A percentile compares a stretch with the other conserved stretches of the same genome.
Conservation (phyloP, 2,888 invertebrate species). For the Pherbina coryleti region DNA sequence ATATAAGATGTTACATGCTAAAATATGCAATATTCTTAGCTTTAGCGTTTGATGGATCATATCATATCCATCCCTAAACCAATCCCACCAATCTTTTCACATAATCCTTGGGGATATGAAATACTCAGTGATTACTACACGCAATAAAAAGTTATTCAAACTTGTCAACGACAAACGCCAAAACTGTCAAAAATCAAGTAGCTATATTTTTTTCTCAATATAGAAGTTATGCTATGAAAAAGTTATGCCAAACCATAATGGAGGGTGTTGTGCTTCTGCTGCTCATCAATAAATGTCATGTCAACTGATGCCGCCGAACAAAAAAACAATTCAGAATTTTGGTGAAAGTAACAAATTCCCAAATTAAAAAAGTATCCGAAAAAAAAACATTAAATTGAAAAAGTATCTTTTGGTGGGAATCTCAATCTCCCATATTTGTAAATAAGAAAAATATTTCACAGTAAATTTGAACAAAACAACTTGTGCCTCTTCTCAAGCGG, state of each 20-base stretch:
- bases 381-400: constrained; percentile 7
- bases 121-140: neutral
- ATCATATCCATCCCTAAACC: no score
- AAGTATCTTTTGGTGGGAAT: neutral
- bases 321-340: neutral
- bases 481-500: no score
- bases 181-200: neutral
- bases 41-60: no score
- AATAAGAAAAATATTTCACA: neutral
- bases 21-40: no score
- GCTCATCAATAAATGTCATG: constrained; percentile 33
- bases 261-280: neutral
- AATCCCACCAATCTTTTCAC: no score
- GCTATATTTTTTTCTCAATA: neutral
- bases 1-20: no score
- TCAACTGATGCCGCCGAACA: neutral
- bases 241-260: neutral
- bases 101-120: neutral
- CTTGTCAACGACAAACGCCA: neutral
- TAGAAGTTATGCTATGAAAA: neutral
- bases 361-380: neutral
- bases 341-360: neutral
- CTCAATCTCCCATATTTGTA: neutral
- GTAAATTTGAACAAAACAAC: neutral
- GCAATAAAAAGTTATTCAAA: neutral